Evolutionary conservation across 1,140 invertebrate genomes (phyloP), one percentile per base, ranked within the genome.

Genomic region (Drosophila pallidifrons): DNA sequence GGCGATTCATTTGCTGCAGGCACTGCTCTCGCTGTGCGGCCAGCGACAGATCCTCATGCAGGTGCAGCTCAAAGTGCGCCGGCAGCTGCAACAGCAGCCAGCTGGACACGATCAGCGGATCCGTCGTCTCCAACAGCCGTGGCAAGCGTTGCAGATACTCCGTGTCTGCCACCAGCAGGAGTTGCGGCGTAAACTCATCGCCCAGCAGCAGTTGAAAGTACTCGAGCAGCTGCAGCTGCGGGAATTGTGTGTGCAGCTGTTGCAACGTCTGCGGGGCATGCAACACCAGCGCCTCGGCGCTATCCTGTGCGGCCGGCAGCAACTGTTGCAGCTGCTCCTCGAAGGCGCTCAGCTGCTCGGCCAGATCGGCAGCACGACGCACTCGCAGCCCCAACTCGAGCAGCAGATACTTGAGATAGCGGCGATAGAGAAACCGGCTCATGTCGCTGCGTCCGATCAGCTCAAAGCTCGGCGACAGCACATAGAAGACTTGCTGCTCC

Each of bases 41-140:
- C 51, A 77, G 49, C 7, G 47, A 61, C 1, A 67, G 61, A 2
- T 81, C 81, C 20, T 86, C 87, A 7, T 89, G 83, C 35, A 78
- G 25, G 8, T 80, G 47, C 45, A 91, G 35, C 52, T 92, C 80
- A 38, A 92, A 90, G 25, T 92, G 78, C 0, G 65, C 70, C 0
- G 91, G 76, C 35, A 92, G 38, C 51, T 92, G 85, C 3, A 92
- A 51, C 0, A 92, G 67, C 61, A 92, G 47, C 81, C 89, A 92
- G 5, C 77, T 90, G 52, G 74, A 88, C 0, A 90, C n/a, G 0
- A 70, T 52, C 1, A 81, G 41, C 0, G 57, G 30, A 51, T 79
- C 74, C 5, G 11, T 35, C 10, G 25, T 8, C 2, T 6, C 5
- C 10, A 92, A 6, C 1, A 92, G 11, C 0, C 32, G 11, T 11